Conservation (phyloP, 2,113 vertebrate species). For the Parotia lawesii region DNA sequence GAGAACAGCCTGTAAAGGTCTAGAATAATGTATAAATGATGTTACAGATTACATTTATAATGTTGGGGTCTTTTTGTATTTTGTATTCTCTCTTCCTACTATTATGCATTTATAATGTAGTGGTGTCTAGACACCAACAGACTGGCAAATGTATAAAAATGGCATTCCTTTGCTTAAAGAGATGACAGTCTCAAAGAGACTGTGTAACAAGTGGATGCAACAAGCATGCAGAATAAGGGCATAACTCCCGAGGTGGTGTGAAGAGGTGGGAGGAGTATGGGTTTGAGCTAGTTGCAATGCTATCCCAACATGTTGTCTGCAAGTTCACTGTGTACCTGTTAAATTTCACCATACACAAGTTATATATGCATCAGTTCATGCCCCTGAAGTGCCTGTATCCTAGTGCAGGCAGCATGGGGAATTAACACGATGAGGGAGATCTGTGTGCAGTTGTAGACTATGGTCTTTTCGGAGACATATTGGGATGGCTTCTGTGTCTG, state of each 20-base stretch:
- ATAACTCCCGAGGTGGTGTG: background rate
- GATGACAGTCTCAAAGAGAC: background rate
- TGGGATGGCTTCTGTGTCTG: background rate
- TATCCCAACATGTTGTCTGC: background rate
- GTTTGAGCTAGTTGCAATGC: background rate
- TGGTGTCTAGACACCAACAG: background rate
- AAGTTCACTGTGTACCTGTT: background rate
- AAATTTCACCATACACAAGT: background rate
- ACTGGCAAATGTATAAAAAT: background rate
- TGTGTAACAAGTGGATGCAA: background rate
- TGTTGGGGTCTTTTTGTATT: rapidly evolving
- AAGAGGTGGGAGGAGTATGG: background rate
- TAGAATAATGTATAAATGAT: background rate
- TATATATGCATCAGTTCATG: background rate
- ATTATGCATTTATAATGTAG: background rate
- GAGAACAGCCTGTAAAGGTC: background rate
- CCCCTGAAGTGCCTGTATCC: background rate
- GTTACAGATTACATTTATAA: background rate
- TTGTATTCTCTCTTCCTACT: background rate
- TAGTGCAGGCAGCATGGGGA: background rate
- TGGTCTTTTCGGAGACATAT: rapidly evolving
- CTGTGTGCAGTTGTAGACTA: background rate
- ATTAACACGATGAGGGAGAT: background rate
- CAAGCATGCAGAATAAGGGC: background rate
- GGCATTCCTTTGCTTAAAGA: background rate